Percentiles rank a stretch among this genome's conserved stretches.
These are phyloP conservation scores for Ochropacha duplaris DNA, from an alignment of 2,888 invertebrate genomes.

Conservation along the genomic window DNA sequence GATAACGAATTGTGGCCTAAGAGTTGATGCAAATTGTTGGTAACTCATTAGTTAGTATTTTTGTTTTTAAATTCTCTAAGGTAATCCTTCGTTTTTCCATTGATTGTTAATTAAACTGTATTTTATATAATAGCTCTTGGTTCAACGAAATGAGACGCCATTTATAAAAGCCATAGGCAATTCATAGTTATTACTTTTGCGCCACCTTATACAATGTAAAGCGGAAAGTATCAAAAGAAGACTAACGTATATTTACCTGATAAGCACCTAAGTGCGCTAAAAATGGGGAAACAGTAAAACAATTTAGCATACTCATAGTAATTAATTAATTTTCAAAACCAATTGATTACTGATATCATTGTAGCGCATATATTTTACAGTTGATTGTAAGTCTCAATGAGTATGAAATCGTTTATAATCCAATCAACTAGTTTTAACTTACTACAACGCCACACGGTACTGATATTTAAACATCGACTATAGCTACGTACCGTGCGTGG, in stretches of 20 bases:
- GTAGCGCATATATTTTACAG: constrained; percentile 3
- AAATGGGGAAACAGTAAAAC: constrained; percentile 70
- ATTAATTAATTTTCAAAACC: constrained; percentile 8
- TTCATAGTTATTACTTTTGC: too few species aligned
- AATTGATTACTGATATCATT: background rate
- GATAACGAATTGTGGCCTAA: too few species aligned
- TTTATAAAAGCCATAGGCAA: too few species aligned
- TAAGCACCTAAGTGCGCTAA: constrained; percentile 79
- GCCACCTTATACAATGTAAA: background rate
- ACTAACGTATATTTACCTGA: constrained; percentile 73
- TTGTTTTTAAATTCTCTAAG: too few species aligned
- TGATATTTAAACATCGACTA: constrained; percentile 38
- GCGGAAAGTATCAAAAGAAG: constrained; percentile 12
- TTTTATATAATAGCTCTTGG: too few species aligned
- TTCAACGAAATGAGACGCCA: too few species aligned
- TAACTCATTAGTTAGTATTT: too few species aligned
- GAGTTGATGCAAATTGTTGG: too few species aligned
- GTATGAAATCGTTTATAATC: constrained; percentile 44
- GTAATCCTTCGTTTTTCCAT: too few species aligned
- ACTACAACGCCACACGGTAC: too few species aligned
- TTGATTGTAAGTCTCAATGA: constrained; percentile 27
- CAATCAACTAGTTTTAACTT: constrained; percentile 31
- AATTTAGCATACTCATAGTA: constrained; percentile 35
- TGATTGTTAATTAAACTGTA: too few species aligned
- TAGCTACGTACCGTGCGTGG: constrained; percentile 1